phyloP scores from a whole-genome alignment of 2,797 vertebrate genomes.

The Denticeps clupeoides region DNA sequence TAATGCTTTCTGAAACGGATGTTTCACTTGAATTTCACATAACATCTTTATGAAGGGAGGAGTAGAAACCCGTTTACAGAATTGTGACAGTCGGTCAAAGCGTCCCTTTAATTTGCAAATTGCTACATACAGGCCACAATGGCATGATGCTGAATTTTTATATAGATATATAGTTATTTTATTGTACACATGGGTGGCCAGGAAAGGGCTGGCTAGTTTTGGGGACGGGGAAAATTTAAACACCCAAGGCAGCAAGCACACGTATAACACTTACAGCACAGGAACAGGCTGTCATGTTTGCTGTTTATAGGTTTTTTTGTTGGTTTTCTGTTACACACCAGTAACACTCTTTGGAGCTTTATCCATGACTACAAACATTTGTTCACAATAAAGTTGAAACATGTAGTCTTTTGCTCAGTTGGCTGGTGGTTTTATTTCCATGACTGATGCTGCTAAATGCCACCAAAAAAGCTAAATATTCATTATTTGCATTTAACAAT shows the following conservation, averaged over 20 bases:
- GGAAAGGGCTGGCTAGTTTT: conserved; percentile 8
- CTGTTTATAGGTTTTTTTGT: conserved; percentile 38
- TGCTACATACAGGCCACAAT: conserved; percentile 15
- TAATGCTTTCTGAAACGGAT: conserved; percentile 33
- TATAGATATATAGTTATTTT: conserved; percentile 1
- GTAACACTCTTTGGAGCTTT: conserved; percentile 54
- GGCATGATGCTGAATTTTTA: background rate
- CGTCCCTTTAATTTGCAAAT: conserved; percentile 12
- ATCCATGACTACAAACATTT: conserved; percentile 64
- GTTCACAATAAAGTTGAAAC: conserved; percentile 77
- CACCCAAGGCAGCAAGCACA: no score
- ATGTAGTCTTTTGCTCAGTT: conserved; percentile 48
- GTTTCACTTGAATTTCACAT: background rate
- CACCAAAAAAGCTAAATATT: no score
- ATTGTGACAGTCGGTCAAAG: background rate
- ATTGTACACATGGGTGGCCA: background rate
- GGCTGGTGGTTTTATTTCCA: background rate
- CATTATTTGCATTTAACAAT: no score
- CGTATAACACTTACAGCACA: conserved; percentile 30
- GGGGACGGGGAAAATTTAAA: background rate
- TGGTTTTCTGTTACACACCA: conserved; percentile 41
- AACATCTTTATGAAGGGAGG: background rate
- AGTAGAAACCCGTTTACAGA: background rate
- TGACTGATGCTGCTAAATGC: background rate
- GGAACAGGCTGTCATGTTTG: conserved; percentile 58